Percentiles rank a stretch among this genome's conserved stretches.
These are phyloP conservation scores for Cyprinodon diabolis DNA, from an alignment of 2,797 vertebrate genomes.

Conservation along the genomic window DNA sequence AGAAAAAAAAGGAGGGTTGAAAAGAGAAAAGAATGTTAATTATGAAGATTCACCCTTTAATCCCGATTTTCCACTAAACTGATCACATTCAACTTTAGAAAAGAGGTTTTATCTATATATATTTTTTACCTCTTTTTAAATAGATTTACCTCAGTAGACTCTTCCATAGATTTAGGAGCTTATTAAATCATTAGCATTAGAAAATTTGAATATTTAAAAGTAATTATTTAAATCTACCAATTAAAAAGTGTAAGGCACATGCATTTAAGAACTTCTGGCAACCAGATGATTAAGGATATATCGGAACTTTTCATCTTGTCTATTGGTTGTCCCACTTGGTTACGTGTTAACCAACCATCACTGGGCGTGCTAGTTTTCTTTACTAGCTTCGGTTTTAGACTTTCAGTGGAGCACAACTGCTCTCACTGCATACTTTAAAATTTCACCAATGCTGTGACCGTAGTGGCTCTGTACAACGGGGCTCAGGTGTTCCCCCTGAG, in stretches of 20 bases:
- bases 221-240: not conserved
- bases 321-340: too few species aligned
- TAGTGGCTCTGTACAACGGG: too few species aligned
- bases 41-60: constrained; percentile 37
- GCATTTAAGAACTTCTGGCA: not conserved
- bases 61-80: constrained; percentile 31
- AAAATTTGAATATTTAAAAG: not conserved
- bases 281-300: not conserved
- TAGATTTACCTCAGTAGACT: not conserved
- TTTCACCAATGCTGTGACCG: too few species aligned
- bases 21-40: constrained; percentile 79
- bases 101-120: not conserved
- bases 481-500: too few species aligned
- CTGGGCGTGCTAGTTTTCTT: too few species aligned
- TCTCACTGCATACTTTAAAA: too few species aligned
- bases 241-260: not conserved
- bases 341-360: too few species aligned
- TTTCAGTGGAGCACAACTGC: too few species aligned
- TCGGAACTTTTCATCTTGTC: too few species aligned
- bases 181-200: not conserved
- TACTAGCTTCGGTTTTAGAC: too few species aligned
- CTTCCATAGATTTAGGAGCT: not conserved
- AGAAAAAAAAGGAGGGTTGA: constrained; percentile 59
- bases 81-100: constrained; percentile 25
- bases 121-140: not conserved